Base-by-base conservation (phyloP, 2,888 invertebrate species). In the Drosophila phalerata region DNA sequence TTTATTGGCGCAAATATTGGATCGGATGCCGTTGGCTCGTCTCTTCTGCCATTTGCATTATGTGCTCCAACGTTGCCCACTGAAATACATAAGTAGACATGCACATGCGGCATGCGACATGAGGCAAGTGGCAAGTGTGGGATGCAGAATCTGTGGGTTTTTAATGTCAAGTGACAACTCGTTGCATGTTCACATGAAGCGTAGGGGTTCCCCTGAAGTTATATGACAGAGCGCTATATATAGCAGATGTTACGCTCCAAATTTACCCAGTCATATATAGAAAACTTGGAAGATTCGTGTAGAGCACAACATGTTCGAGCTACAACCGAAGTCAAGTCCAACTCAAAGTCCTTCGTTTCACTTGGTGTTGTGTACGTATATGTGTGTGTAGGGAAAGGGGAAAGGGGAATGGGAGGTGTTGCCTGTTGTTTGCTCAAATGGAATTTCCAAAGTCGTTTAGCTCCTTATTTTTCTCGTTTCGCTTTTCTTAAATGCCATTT, bases 1-100 rank as follows among this genome's bases (percentile, higher is more conserved):
- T 90, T 90, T 90, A 90, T 90, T 90, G 79, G 71, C 75, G 85
- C 85, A 89, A 83, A 90, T 90, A 90, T 90, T 90, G 90, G 83
- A 90, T 90, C 90, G 85, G 82, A 88, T 81, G 88, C 69, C 69
- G 74, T 67, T 79, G 79, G 57, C 49, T 43, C 48, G 22, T 70
- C 74, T 77, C 66, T 73, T 37, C 43, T 69, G 71, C 69, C 73
- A 79, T 77, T 81, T 86, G 87, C 87, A 85, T 84, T 81, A 79
- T 85, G 75, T 66, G 68, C 60, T 32, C 61, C 55, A 73, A 43
- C 51, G 62, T 68, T 56, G 56, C 65, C 61, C 69, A 45, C 51
- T 40, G 61, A 37, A 62, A 60, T 42, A 75, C 51, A 67, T 34
- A 68, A 28, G 51, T 40, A 51, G 48, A 60, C 62, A 43, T 53